Evolutionary conservation across 1,140 invertebrate genomes (phyloP).

Genomic region (Drosophila orena): DNA sequence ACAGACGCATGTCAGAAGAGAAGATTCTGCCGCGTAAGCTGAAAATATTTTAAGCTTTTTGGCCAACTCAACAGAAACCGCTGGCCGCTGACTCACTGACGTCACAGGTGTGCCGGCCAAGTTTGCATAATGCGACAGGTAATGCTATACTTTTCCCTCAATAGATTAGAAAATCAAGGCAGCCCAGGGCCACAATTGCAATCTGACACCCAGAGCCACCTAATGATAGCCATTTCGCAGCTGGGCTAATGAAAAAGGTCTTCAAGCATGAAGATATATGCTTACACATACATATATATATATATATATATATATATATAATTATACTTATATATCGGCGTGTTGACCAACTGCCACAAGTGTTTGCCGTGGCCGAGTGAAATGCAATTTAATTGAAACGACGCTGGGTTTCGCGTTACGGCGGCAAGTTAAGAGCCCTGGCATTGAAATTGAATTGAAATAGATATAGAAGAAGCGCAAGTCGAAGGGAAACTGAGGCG

Average conservation of each 20-base stretch:
- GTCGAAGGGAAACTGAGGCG: conserved; percentile 21
- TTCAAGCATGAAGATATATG: conserved; percentile 24
- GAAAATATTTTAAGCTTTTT: conserved; percentile 42
- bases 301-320: no score
- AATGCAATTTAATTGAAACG: conserved; percentile 74
- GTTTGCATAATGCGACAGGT: conserved; percentile 49
- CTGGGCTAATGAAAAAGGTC: conserved; percentile 47
- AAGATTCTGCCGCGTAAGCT: conserved; percentile 37
- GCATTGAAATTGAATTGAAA: conserved; percentile 28
- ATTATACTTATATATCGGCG: background rate
- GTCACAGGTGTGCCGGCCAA: conserved; percentile 38
- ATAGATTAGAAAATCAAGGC: conserved; percentile 53
- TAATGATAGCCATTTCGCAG: conserved; percentile 49
- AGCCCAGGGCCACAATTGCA: conserved; percentile 33
- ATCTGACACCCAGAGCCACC: conserved; percentile 49
- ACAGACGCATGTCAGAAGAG: conserved; percentile 37
- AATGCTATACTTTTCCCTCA: conserved; percentile 40
- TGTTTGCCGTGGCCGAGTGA: conserved; percentile 41
- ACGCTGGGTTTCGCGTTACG: conserved; percentile 60
- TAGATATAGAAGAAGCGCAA: conserved; percentile 5
- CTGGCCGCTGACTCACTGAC: conserved; percentile 37
- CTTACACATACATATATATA: no score
- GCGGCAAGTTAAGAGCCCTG: conserved; percentile 21
- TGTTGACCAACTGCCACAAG: conserved; percentile 53
- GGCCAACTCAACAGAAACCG: conserved; percentile 31